These are phyloP conservation scores for Sphinx pinastri DNA, from an alignment of 2,888 invertebrate genomes.

Conservation along the genomic window DNA sequence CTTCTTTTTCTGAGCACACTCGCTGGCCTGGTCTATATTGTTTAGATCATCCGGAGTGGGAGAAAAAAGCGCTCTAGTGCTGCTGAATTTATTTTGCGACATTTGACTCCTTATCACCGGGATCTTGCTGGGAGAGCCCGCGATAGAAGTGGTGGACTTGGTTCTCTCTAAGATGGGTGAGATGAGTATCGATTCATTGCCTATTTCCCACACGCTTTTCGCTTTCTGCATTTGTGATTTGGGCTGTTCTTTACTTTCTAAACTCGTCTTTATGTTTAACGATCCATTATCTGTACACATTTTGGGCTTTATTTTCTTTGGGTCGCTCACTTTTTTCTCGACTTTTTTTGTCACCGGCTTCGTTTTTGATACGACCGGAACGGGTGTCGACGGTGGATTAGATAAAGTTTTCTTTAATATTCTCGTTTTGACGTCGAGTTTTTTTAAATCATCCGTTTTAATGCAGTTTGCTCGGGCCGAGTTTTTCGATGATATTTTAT, in stretches of 20 bases:
- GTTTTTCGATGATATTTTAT: constrained; percentile 77
- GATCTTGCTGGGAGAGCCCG: constrained; percentile 85
- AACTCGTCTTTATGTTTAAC: constrained; percentile 69
- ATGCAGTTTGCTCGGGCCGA: constrained; percentile 66
- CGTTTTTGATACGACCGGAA: constrained; percentile 76
- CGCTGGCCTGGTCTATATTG: constrained; percentile 81
- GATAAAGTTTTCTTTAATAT: constrained; percentile 82
- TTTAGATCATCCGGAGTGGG: constrained; percentile 84
- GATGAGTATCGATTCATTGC: constrained; percentile 67
- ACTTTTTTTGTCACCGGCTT: constrained; percentile 71
- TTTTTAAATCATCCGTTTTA: constrained; percentile 76
- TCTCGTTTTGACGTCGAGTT: constrained; percentile 82
- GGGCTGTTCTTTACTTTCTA: constrained; percentile 64
- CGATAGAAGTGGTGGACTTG: constrained; percentile 80
- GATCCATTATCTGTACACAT: constrained; percentile 64
- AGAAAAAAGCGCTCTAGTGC: constrained; percentile 81
- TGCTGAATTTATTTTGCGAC: constrained; percentile 78
- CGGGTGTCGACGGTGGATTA: constrained; percentile 79
- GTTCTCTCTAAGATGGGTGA: constrained; percentile 75
- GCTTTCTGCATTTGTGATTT: constrained; percentile 80
- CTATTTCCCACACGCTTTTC: constrained; percentile 83
- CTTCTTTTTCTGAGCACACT: constrained; percentile 82
- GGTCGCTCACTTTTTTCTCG: constrained; percentile 71
- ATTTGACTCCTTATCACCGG: constrained; percentile 84
- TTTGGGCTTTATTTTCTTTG: constrained; percentile 75